phyloP scores from a whole-genome alignment of 2,888 invertebrate species.

The Heteropelma amictum region DNA sequence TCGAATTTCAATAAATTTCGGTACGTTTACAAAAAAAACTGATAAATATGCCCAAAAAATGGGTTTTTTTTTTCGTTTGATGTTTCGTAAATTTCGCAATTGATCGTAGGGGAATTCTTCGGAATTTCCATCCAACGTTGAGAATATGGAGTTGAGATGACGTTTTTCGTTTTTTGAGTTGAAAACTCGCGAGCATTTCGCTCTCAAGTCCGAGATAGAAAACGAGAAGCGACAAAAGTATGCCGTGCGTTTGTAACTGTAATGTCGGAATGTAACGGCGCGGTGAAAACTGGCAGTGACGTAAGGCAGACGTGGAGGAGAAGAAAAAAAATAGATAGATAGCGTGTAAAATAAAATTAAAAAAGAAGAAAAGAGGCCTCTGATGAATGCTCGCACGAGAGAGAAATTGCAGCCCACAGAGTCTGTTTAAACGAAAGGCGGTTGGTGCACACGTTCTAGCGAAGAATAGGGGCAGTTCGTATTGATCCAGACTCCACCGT shows the following conservation, averaged over 20 bases:
- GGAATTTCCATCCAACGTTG: too few relatives aligned
- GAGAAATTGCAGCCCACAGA: slow-evolving; percentile 27
- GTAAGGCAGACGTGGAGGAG: neutral
- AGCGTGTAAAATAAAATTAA: too few relatives aligned
- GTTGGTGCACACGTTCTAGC: slow-evolving; percentile 60
- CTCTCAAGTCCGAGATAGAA: neutral
- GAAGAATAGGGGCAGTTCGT: slow-evolving; percentile 75
- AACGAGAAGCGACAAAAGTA: neutral
- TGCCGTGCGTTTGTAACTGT: neutral
- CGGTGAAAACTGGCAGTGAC: neutral
- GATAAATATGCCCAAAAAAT: too few relatives aligned
- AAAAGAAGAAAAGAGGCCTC: too few relatives aligned
- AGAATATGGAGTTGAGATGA: too few relatives aligned
- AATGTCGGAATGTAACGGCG: neutral
- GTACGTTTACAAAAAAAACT: too few relatives aligned
- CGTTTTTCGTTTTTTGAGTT: too few relatives aligned
- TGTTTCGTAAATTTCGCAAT: too few relatives aligned
- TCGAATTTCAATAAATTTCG: too few relatives aligned
- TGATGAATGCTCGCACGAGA: neutral
- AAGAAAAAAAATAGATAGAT: neutral
- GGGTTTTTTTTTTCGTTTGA: too few relatives aligned
- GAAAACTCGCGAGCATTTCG: neutral
- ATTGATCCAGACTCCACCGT: slow-evolving; percentile 73
- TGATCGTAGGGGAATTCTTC: too few relatives aligned
- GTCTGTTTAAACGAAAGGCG: slow-evolving; percentile 43